phyloP scores from a whole-genome alignment of 2,888 invertebrate genomes.

The Pseudoips prasinana region DNA sequence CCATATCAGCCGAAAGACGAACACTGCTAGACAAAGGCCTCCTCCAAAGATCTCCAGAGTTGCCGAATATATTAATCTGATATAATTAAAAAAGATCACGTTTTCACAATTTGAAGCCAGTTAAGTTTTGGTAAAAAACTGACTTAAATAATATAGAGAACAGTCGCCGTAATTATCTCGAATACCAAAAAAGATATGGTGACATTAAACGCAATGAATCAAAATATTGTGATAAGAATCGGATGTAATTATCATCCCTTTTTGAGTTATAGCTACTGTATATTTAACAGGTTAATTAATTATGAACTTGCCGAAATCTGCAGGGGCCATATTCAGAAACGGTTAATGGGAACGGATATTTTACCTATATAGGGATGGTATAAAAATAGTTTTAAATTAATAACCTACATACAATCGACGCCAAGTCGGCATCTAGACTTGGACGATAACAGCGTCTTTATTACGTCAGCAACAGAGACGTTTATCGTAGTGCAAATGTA shows the following conservation, averaged over 20 bases:
- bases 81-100: too few relatives aligned
- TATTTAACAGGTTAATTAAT: conserved; percentile 28
- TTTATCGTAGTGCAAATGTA: too few relatives aligned
- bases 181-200: background rate
- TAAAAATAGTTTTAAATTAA: conserved; percentile 7
- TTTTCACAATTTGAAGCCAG: too few relatives aligned
- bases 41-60: too few relatives aligned
- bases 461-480: too few relatives aligned
- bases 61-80: too few relatives aligned
- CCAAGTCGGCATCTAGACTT: too few relatives aligned
- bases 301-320: conserved; percentile 14
- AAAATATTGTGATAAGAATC: conserved; percentile 26
- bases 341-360: conserved; percentile 6
- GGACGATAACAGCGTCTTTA: too few relatives aligned
- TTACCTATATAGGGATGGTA: conserved; percentile 7
- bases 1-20: too few relatives aligned
- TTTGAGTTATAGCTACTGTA: conserved; percentile 19
- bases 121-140: conserved; percentile 18
- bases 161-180: too few relatives aligned
- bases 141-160: background rate
- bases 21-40: too few relatives aligned
- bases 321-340: conserved; percentile 3
- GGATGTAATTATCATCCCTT: conserved; percentile 16
- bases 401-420: conserved; percentile 10
- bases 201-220: conserved; percentile 18